Percentiles rank a stretch among this genome's conserved stretches.
Evolutionary conservation across 2,888 invertebrate species (phyloP).

Genomic region (Noctua fimbriata): DNA sequence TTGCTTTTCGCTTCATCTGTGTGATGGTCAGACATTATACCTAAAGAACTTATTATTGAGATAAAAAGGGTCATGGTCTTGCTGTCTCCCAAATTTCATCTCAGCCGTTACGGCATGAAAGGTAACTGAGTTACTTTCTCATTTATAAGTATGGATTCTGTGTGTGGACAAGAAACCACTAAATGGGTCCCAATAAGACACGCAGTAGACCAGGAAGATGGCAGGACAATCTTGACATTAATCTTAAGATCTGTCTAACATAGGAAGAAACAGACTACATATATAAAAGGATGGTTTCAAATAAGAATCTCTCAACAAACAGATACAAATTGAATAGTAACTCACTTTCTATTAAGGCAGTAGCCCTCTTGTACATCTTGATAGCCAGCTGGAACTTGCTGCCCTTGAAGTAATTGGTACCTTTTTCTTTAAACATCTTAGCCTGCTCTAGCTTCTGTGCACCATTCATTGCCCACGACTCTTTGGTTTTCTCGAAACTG

Average conservation of each 20-base stretch:
- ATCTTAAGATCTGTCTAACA: neutral
- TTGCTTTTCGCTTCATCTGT: neutral
- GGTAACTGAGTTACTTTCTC: neutral
- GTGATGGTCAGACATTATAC: neutral
- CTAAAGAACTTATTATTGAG: neutral
- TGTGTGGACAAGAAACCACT: neutral
- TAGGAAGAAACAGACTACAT: neutral
- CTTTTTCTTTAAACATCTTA: conserved; percentile 96
- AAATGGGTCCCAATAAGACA: neutral
- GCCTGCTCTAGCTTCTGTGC: conserved; percentile 95
- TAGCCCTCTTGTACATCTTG: conserved; percentile 96
- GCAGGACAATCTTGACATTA: neutral
- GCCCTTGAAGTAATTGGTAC: conserved; percentile 96
- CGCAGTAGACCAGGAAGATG: neutral
- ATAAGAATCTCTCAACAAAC: neutral
- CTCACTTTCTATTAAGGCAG: conserved; percentile 90
- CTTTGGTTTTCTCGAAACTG: conserved; percentile 95
- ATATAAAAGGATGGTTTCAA: neutral
- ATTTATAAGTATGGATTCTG: neutral
- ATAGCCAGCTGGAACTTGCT: conserved; percentile 94
- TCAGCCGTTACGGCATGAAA: neutral
- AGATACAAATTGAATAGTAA: conserved; percentile 23
- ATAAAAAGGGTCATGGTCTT: neutral
- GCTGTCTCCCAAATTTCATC: neutral
- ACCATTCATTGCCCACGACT: conserved; percentile 95